Conservation (phyloP, 1,140 invertebrate species). For the Microplitis demolitor region DNA sequence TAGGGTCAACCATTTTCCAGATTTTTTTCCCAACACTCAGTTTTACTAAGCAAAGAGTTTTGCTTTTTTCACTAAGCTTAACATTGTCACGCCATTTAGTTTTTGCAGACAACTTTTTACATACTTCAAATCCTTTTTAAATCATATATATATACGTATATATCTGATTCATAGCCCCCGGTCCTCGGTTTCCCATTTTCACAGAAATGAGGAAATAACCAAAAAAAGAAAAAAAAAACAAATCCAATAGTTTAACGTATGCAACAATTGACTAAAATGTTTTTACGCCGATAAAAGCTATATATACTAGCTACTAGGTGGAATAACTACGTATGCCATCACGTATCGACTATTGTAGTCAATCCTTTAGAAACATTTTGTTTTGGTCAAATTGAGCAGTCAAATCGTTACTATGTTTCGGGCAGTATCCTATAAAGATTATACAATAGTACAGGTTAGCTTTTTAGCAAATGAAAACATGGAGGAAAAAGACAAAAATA, state of each 20-base stretch:
- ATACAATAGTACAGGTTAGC: constrained; percentile 28
- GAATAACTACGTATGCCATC: not conserved
- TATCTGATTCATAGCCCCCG: not conserved
- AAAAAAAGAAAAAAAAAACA: not conserved
- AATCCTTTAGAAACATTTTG: not conserved
- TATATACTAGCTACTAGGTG: not conserved
- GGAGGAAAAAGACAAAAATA: not conserved
- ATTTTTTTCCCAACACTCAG: too few relatives aligned
- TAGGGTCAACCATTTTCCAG: too few relatives aligned
- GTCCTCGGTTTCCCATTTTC: not conserved
- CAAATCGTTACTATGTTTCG: constrained; percentile 27
- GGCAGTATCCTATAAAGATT: constrained; percentile 9
- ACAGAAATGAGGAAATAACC: too few relatives aligned
- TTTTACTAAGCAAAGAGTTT: too few relatives aligned
- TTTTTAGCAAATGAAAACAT: constrained; percentile 29
- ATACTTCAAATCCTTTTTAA: too few relatives aligned
- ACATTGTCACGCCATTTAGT: too few relatives aligned
- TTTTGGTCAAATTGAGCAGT: constrained; percentile 26
- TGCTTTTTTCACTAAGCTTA: too few relatives aligned
- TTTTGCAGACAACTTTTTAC: too few relatives aligned
- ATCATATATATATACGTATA: too few relatives aligned
- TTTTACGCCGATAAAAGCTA: not conserved
- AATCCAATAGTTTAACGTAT: not conserved
- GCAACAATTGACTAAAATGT: not conserved
- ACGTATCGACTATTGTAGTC: not conserved